A percentile compares a stretch with the other conserved stretches of the same genome.
These are phyloP conservation scores for Leptinotarsa lineolata DNA, from an alignment of 1,140 invertebrate species.

Conservation along the genomic window DNA sequence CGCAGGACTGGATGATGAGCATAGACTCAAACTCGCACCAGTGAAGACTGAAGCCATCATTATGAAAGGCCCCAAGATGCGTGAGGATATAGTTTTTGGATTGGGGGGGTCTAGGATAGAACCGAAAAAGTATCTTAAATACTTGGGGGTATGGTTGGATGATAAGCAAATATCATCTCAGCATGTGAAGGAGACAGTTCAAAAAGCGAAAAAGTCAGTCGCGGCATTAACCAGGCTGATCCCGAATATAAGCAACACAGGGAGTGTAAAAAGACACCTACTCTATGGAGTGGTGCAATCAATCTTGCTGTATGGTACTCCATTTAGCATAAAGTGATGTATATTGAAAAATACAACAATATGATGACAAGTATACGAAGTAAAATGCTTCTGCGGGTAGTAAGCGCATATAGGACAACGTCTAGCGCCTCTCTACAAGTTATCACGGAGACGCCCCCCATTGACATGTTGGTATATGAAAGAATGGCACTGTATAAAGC, in stretches of 20 bases:
- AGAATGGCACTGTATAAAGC: background rate
- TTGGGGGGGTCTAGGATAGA: background rate
- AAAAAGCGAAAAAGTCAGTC: constrained; percentile 19
- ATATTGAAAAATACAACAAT: constrained; percentile 8
- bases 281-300: constrained; percentile 22
- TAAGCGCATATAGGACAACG: too few relatives aligned
- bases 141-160: constrained; percentile 40
- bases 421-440: constrained; percentile 38
- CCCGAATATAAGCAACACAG: constrained; percentile 5
- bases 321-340: constrained; percentile 11
- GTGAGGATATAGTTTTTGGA: background rate
- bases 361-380: constrained; percentile 38
- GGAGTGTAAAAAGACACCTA: background rate
- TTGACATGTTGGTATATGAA: constrained; percentile 20
- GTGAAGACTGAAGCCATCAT: constrained; percentile 13
- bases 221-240: constrained; percentile 26
- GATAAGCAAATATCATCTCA: constrained; percentile 32
- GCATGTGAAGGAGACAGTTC: constrained; percentile 31
- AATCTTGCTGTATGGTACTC: background rate
- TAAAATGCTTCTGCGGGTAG: constrained; percentile 37
- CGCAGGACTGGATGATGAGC: background rate
- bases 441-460: constrained; percentile 26
- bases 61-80: background rate
- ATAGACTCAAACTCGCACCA: background rate
- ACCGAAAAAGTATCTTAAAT: constrained; percentile 13